Conservation (phyloP, 2,797 vertebrate species). For the Meda fulgida region DNA sequence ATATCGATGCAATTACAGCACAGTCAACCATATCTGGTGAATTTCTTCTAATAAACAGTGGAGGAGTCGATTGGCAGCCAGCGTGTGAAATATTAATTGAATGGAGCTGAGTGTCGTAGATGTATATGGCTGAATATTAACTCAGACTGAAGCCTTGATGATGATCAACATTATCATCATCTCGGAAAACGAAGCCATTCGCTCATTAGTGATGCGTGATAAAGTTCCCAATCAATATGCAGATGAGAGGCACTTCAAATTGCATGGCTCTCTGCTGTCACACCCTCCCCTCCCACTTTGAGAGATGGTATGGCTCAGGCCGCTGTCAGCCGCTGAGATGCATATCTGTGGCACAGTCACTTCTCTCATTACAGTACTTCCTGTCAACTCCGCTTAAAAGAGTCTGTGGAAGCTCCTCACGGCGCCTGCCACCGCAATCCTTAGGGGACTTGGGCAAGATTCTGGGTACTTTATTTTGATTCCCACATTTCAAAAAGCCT, state of each 20-base stretch:
- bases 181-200: constrained; percentile 62
- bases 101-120: constrained; percentile 64
- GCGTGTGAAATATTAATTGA: constrained; percentile 65
- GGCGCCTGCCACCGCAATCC: constrained; percentile 40
- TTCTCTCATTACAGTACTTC: constrained; percentile 48
- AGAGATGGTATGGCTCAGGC: constrained; percentile 43
- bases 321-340: constrained; percentile 42
- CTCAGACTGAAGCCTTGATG: constrained; percentile 69
- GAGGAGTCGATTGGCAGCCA: constrained; percentile 50
- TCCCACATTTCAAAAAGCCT: constrained; percentile 44
- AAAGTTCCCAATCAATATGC: constrained; percentile 81
- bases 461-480: constrained; percentile 40
- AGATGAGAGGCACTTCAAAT: constrained; percentile 76
- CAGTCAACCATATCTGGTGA: constrained; percentile 52
- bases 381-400: constrained; percentile 56
- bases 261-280: constrained; percentile 66
- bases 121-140: constrained; percentile 64
- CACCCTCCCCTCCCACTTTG: constrained; percentile 49
- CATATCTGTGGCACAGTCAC: constrained; percentile 42
- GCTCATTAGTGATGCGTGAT: constrained; percentile 78
- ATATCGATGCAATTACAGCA: constrained; percentile 51
- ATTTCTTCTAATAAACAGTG: constrained; percentile 63
- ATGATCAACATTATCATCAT: constrained; percentile 74
- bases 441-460: constrained; percentile 43
- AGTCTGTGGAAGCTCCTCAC: constrained; percentile 30